phyloP scores from a whole-genome alignment of 2,888 invertebrate species.

The Stramonita haemastoma region DNA sequence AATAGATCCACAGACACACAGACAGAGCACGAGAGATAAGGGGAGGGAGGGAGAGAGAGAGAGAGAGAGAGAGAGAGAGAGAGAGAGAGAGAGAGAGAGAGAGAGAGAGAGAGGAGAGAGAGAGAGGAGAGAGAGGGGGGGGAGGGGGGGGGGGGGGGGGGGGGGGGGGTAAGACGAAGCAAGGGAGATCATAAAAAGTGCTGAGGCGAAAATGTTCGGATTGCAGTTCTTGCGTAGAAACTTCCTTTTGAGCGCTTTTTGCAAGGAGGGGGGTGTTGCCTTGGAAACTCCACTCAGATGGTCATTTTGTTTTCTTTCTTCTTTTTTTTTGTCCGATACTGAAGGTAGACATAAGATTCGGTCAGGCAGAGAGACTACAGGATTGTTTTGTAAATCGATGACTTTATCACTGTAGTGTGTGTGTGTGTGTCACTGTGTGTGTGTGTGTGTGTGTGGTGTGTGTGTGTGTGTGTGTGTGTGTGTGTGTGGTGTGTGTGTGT shows the following conservation, averaged over 20 bases:
- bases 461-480: background rate
- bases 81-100: background rate
- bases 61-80: background rate
- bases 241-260: background rate
- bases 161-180: background rate
- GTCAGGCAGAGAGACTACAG: background rate
- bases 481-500: background rate
- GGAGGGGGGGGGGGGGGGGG: background rate
- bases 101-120: background rate
- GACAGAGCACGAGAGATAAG: background rate
- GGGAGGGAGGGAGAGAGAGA: background rate
- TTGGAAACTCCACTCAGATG: background rate
- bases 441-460: background rate
- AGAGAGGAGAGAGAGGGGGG: background rate
- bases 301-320: background rate
- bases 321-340: background rate
- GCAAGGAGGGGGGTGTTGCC: background rate
- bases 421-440: conserved; percentile 1
- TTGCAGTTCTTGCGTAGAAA: background rate
- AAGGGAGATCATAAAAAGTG: background rate
- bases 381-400: background rate
- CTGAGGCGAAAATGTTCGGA: background rate
- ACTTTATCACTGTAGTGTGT: background rate
- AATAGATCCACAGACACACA: background rate
- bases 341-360: background rate